phyloP scores from a whole-genome alignment of 2,797 vertebrate genomes.

The Sebastes kiyomatsui region DNA sequence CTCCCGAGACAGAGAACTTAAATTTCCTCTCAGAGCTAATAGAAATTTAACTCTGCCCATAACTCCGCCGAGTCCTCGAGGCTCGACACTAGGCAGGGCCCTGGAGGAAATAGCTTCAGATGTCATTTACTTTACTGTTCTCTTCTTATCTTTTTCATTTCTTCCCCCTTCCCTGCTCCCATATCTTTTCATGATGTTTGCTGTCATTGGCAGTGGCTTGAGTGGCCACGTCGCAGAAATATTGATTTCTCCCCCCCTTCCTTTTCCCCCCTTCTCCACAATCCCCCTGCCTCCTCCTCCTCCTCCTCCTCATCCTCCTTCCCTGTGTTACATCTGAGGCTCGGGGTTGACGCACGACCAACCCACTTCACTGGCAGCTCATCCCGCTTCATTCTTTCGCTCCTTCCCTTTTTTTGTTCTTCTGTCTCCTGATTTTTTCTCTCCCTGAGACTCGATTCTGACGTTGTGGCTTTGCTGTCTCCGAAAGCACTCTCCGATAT shows the following conservation, averaged over 20 bases:
- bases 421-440: constrained; percentile 24
- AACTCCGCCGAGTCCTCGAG: constrained; percentile 79
- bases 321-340: constrained; percentile 52
- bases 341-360: constrained; percentile 57
- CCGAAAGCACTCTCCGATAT: constrained; percentile 44
- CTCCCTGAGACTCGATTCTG: constrained; percentile 33
- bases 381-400: constrained; percentile 39
- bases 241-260: constrained; percentile 76
- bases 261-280: constrained; percentile 5
- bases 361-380: constrained; percentile 58
- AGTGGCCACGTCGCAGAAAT: constrained; percentile 81
- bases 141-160: constrained; percentile 87
- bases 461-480: constrained; percentile 48
- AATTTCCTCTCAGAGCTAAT: constrained; percentile 82
- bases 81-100: constrained; percentile 73
- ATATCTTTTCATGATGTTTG: constrained; percentile 88
- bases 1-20: constrained; percentile 78
- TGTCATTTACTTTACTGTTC: constrained; percentile 88
- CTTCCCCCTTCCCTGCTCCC: constrained; percentile 78
- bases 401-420: constrained; percentile 23
- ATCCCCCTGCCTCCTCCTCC: constrained; percentile 16
- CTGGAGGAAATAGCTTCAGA: constrained; percentile 85
- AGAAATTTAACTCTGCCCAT: constrained; percentile 84
- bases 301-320: constrained; percentile 32
- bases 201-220: constrained; percentile 83